phyloP scores from a whole-genome alignment of 2,888 invertebrate species.

The Cristatella mucedo region DNA sequence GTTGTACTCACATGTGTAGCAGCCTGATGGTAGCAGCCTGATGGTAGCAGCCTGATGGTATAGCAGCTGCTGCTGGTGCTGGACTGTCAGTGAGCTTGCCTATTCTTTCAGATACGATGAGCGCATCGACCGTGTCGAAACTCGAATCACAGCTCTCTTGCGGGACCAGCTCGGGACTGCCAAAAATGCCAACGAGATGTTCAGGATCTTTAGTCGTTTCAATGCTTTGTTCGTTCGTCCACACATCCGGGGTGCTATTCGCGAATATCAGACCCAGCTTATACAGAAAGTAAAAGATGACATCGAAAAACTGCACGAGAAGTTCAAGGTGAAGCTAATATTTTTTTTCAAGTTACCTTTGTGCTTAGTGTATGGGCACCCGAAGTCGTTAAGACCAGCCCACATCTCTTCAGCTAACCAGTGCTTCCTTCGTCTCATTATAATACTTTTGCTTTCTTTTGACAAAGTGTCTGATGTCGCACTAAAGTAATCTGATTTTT shows the following conservation, averaged over 20 bases:
- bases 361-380: too few species aligned
- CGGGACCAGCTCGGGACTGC: constrained; percentile 94
- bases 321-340: constrained; percentile 61
- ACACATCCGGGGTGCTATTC: constrained; percentile 93
- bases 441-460: background rate
- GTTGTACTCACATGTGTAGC: too few species aligned
- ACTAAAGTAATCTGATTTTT: background rate
- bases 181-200: constrained; percentile 99
- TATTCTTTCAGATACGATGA: constrained; percentile 58
- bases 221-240: constrained; percentile 96
- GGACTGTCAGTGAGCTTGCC: background rate
- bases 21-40: too few species aligned
- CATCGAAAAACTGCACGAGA: constrained; percentile 89
- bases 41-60: background rate
- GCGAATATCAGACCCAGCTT: constrained; percentile 96
- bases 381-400: too few species aligned
- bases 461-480: background rate
- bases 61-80: too few species aligned
- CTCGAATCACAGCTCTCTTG: constrained; percentile 87
- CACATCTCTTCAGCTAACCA: too few species aligned
- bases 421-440: too few species aligned
- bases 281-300: constrained; percentile 98
- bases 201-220: constrained; percentile 85
- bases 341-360: too few species aligned
- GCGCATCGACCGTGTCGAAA: constrained; percentile 91